phyloP scores from a whole-genome alignment of 2,888 invertebrate species.

The Corythucha ciliata region DNA sequence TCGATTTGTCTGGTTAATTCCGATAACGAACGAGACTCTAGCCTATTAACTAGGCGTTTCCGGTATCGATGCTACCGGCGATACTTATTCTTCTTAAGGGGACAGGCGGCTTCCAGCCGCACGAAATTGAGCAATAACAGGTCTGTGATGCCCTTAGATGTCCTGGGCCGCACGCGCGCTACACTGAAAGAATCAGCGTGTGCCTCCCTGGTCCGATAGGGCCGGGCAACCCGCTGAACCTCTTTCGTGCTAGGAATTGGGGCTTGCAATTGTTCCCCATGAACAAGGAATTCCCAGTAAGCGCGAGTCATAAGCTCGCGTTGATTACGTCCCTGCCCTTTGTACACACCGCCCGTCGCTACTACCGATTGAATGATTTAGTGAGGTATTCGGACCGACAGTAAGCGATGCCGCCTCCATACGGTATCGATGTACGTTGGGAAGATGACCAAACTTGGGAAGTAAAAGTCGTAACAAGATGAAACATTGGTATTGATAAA shows the following conservation, averaged over 20 bases:
- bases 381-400: slow-evolving; percentile 50
- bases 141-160: slow-evolving; percentile 34
- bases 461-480: too few species aligned
- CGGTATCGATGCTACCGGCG: too few species aligned
- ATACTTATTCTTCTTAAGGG: too few species aligned
- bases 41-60: slow-evolving; percentile 41
- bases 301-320: slow-evolving; percentile 57
- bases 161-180: slow-evolving; percentile 51
- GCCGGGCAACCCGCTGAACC: slow-evolving; percentile 55
- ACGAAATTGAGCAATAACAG: slow-evolving; percentile 44
- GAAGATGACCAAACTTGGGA: slow-evolving; percentile 54
- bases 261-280: slow-evolving; percentile 51
- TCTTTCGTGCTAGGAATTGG: slow-evolving; percentile 59
- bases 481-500: too few species aligned
- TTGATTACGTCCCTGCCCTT: slow-evolving; percentile 61
- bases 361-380: slow-evolving; percentile 59
- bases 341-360: slow-evolving; percentile 64
- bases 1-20: slow-evolving; percentile 66
- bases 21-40: slow-evolving; percentile 53
- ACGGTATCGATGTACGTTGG: slow-evolving; percentile 42
- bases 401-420: slow-evolving; percentile 42
- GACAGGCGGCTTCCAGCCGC: too few species aligned
- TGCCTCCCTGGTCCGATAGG: slow-evolving; percentile 54
- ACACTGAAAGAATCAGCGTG: slow-evolving; percentile 55
- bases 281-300: slow-evolving; percentile 61